phyloP scores from a whole-genome alignment of 2,888 invertebrate species.

The Drosophila quinaria region DNA sequence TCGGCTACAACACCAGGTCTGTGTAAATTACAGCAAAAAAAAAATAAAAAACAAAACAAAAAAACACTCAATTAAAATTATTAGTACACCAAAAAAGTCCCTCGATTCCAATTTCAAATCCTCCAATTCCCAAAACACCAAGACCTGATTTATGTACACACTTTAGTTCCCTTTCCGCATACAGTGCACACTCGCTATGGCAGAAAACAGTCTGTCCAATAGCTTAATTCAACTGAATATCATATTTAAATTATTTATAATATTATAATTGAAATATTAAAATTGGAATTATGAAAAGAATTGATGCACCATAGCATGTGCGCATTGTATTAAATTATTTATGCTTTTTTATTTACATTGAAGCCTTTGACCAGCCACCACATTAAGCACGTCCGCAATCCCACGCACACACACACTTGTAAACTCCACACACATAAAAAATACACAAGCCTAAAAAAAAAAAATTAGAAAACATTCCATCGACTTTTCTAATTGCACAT shows the following conservation, averaged over 20 bases:
- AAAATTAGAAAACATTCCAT: neutral
- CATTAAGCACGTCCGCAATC: conserved; percentile 40
- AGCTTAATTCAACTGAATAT: too few species aligned
- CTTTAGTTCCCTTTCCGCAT: conserved; percentile 1
- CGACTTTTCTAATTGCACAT: conserved; percentile 36
- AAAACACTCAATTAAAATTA: conserved; percentile 37
- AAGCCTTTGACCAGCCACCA: conserved; percentile 15
- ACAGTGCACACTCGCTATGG: conserved; percentile 26
- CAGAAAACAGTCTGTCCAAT: neutral
- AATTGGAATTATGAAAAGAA: neutral
- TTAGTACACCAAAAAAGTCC: conserved; percentile 34
- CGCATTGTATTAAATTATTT: conserved; percentile 31
- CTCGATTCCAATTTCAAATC: neutral
- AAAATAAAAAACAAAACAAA: conserved; percentile 22
- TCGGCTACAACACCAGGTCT: conserved; percentile 86
- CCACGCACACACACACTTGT: conserved; percentile 7
- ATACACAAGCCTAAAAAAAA: conserved; percentile 14
- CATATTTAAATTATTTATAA: neutral
- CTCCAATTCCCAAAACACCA: neutral
- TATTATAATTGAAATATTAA: too few species aligned
- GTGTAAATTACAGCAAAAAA: conserved; percentile 80
- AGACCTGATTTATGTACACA: conserved; percentile 1
- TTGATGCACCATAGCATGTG: conserved; percentile 2
- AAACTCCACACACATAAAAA: conserved; percentile 10
- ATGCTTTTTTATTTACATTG: conserved; percentile 22